Conservation (phyloP, 1,140 invertebrate genomes). For the Acyrthosiphon pisum region DNA sequence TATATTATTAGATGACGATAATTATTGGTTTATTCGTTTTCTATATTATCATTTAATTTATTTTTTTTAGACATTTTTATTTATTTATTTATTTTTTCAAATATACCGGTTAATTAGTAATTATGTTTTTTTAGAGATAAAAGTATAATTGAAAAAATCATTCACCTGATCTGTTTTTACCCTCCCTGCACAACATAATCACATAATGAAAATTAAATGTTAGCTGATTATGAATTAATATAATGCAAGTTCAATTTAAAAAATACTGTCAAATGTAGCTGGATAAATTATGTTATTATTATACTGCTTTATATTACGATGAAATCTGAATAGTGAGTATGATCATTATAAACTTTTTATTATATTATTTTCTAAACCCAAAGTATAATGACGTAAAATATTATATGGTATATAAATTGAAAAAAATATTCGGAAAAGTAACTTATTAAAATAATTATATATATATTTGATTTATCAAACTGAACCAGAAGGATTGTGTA, state of each 20-base stretch:
- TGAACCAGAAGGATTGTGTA: not conserved
- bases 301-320: not conserved
- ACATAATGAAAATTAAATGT: not conserved
- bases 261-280: not conserved
- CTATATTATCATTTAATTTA: not conserved
- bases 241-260: not conserved
- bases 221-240: not conserved
- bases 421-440: not conserved
- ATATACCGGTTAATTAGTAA: not conserved
- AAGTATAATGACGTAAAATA: not conserved
- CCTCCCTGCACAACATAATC: not conserved
- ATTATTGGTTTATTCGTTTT: not conserved
- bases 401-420: not conserved
- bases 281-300: too few relatives aligned
- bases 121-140: not conserved
- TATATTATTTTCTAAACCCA: too few relatives aligned
- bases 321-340: not conserved
- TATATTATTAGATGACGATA: not conserved
- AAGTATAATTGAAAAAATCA: not conserved
- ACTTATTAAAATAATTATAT: not conserved
- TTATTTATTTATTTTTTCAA: not conserved
- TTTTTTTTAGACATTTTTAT: not conserved
- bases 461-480: slow-evolving; percentile 20
- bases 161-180: not conserved
- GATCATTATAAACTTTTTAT: not conserved